Evolutionary conservation across 2,113 vertebrate genomes (phyloP).

Genomic region (Mus musculus): GRCm39 chr15:18347501-18348000

Average conservation of each 20-base stretch:
- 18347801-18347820: not conserved
- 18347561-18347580: not conserved
- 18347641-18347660: too few relatives aligned
- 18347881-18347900: not conserved
- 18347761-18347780: not conserved
- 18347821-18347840: not conserved
- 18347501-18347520: not conserved
- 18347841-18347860: not conserved
- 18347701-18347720: not conserved
- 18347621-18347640: not conserved
- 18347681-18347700: not conserved
- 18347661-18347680: not conserved
- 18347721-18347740: not conserved
- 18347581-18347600: not conserved
- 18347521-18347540: rapidly evolving
- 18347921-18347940: not conserved
- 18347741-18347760: not conserved
- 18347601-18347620: not conserved
- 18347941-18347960: not conserved
- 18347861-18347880: too few relatives aligned
- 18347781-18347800: not conserved
- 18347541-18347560: not conserved
- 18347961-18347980: too few relatives aligned
- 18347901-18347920: too few relatives aligned
- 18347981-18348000: not conserved